Conservation (phyloP, 2,113 vertebrate genomes). For the Etheostoma cragini region DNA sequence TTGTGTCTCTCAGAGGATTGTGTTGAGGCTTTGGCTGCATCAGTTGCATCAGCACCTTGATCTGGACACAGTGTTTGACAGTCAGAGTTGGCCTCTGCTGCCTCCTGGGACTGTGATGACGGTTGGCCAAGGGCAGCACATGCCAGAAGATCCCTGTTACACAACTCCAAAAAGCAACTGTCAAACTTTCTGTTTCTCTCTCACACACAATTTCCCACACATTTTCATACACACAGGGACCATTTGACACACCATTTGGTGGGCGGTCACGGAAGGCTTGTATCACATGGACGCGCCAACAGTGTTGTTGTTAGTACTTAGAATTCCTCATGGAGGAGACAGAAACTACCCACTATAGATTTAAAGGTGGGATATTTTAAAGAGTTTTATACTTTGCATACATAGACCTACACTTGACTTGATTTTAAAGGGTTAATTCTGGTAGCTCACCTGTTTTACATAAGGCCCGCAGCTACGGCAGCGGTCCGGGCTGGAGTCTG, state of each 20-base stretch:
- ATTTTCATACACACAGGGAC: neutral
- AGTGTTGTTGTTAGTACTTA: too few species aligned
- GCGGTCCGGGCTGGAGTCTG: too few species aligned
- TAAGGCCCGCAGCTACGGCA: too few species aligned
- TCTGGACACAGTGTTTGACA: conserved; percentile 20
- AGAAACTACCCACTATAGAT: too few species aligned
- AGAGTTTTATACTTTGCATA: too few species aligned
- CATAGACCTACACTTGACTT: too few species aligned
- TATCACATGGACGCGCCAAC: too few species aligned
- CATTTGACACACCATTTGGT: neutral
- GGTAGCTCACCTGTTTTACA: too few species aligned
- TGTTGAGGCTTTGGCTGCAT: conserved; percentile 13
- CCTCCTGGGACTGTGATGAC: conserved; percentile 43
- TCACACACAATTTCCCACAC: neutral
- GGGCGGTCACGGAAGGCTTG: neutral
- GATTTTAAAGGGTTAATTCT: too few species aligned
- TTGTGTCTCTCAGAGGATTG: conserved; percentile 33
- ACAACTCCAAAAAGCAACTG: conserved; percentile 13
- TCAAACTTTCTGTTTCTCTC: conserved; percentile 13
- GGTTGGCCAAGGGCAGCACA: conserved; percentile 47
- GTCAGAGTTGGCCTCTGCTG: conserved; percentile 23
- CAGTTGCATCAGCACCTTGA: conserved; percentile 31
- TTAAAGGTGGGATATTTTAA: too few species aligned
- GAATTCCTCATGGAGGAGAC: too few species aligned
- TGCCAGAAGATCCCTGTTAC: conserved; percentile 47